Evolutionary conservation across 2,113 vertebrate genomes (phyloP).

Genomic region (Mandrillus leucophaeus): DNA sequence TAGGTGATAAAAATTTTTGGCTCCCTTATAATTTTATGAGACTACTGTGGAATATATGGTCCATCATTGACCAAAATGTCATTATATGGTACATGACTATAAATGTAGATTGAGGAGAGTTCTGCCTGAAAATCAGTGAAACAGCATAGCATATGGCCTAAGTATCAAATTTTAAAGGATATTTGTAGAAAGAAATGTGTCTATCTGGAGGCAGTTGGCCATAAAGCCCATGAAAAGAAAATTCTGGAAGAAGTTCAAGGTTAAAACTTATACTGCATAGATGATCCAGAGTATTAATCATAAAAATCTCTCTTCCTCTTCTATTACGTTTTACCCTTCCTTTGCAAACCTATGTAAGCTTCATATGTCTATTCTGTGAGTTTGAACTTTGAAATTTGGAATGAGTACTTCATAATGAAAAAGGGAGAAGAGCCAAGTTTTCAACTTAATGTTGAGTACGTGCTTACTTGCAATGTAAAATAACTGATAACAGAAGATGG

Average conservation of each 20-base stretch:
- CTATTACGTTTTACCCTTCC: not conserved
- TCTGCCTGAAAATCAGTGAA: constrained; percentile 45
- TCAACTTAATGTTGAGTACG: not conserved
- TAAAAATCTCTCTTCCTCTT: not conserved
- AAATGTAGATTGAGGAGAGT: constrained; percentile 35
- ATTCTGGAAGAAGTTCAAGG: constrained; percentile 19
- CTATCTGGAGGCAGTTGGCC: constrained; percentile 37
- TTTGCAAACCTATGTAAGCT: not conserved
- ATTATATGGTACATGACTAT: not conserved
- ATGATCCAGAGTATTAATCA: not conserved
- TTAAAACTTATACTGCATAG: constrained; percentile 20
- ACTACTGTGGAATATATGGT: not conserved
- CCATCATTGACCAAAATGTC: not conserved
- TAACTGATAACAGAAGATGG: not conserved
- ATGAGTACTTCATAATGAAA: not conserved
- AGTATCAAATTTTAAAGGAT: constrained; percentile 54
- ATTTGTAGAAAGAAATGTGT: constrained; percentile 41
- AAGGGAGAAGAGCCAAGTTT: not conserved
- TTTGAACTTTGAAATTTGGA: constrained; percentile 23
- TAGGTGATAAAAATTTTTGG: not conserved
- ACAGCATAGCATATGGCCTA: not conserved
- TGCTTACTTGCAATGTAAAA: constrained; percentile 45
- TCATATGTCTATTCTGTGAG: not conserved
- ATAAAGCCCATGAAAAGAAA: constrained; percentile 35
- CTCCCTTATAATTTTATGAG: not conserved